phyloP scores from a whole-genome alignment of 1,140 invertebrate genomes.

The Brachionus sp. region DNA sequence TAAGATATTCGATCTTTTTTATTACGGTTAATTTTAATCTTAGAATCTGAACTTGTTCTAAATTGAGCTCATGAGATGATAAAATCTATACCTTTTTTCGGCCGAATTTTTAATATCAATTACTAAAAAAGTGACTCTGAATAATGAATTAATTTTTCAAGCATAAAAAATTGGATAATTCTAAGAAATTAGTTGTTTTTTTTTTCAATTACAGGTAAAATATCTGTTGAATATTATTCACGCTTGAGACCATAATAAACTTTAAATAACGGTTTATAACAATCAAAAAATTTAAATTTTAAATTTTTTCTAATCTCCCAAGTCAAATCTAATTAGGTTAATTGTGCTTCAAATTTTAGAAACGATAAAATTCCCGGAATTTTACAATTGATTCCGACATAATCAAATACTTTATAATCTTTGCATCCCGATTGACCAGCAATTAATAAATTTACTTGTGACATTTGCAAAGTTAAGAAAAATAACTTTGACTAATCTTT shows the following conservation, averaged over 20 bases:
- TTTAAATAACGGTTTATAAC: slow-evolving; percentile 14
- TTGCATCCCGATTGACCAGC: not conserved
- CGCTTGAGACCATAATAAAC: slow-evolving; percentile 3
- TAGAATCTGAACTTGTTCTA: not conserved
- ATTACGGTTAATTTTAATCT: not conserved
- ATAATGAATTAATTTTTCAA: not conserved
- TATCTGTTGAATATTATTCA: not conserved
- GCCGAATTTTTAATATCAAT: not conserved
- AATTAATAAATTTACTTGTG: not conserved
- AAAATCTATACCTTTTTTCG: not conserved
- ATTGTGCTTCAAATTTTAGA: slow-evolving; percentile 33
- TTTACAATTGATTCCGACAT: slow-evolving; percentile 26
- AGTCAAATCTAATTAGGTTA: slow-evolving; percentile 42
- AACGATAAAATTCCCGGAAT: slow-evolving; percentile 8
- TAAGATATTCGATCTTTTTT: slow-evolving; percentile 5
- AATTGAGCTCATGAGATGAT: not conserved
- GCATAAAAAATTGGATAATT: slow-evolving; percentile 31
- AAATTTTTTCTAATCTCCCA: slow-evolving; percentile 20
- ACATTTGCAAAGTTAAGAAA: slow-evolving; percentile 8
- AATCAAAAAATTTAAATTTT: slow-evolving; percentile 16
- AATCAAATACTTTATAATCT: not conserved
- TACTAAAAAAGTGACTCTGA: not conserved
- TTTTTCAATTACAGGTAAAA: not conserved
- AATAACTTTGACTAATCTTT: slow-evolving; percentile 10
- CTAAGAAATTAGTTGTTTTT: not conserved